Base-by-base conservation (phyloP, 30 jellyfish, hydroid and myxozoan genomes). In the Haliclystus octoradiatus region DNA sequence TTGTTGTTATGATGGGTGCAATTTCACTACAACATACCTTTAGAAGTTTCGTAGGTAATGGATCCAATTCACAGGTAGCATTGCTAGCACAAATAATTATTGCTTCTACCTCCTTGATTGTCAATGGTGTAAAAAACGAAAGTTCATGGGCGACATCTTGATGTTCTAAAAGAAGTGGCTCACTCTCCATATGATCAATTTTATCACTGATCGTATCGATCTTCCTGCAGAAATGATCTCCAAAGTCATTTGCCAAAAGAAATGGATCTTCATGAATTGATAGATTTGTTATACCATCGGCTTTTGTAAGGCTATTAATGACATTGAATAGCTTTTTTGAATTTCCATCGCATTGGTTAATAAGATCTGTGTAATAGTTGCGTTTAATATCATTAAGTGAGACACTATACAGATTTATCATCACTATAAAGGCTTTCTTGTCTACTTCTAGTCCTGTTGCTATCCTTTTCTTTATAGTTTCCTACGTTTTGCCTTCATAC, bases 21-120 rank as follows among this genome's bases (percentile, higher is more conserved):
- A 74, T 31, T 34, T 62, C 33, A 65, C 35, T 70, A 1, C 61
- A 31, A 47, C 80, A 74, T 62, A 50, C 63, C 79, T 63, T 74
- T 63, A 64, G 61, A 65, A 74, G 40, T 78, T 70, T 33, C 35
- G 78, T 74, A 9, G 85, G 69, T 13, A 63, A 51, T 4, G 85
- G 79, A 64, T 62, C 85, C 30, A 64, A 64, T 15, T 57, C 28
- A 49, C 85, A 74, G 27, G 61, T 31, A 22, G 34, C 62, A 31
- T 73, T 62, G 2, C 78, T 64, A 49, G 81, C 50, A 74, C 31
- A 49, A 9, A 40, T 40, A 65, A 64, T 74, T 14, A 69, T 3
- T 27, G 40, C 49, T 33, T 47, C 49, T 33, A 74, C 85, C 40
- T 74, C 85, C 25, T 74, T 70, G 70, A 33, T 78, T 26, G 85